phyloP scores from a whole-genome alignment of 2,113 vertebrate genomes.

The Meleagris gallopavo region DNA sequence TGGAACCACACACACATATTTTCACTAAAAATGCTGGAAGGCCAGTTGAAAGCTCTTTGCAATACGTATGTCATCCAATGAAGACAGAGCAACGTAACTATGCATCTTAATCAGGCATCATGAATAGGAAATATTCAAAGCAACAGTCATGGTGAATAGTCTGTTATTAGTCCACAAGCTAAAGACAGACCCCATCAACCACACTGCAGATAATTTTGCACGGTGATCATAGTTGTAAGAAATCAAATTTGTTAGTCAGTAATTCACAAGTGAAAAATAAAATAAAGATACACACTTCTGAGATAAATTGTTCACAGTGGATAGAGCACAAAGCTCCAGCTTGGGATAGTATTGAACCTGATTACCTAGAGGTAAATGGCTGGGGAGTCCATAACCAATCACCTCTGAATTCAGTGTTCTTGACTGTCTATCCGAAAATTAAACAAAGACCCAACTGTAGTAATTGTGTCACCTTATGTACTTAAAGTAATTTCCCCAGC shows the following conservation, averaged over 20 bases:
- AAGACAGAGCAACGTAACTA: constrained; percentile 38
- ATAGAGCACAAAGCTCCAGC: not conserved
- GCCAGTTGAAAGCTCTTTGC: constrained; percentile 36
- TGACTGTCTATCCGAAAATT: constrained; percentile 66
- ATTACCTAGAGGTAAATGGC: constrained; percentile 45
- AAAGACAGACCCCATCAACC: not conserved
- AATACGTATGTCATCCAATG: constrained; percentile 38
- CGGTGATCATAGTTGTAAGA: not conserved
- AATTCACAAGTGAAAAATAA: not conserved
- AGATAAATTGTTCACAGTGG: not conserved
- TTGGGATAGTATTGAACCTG: not conserved
- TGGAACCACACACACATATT: constrained; percentile 24
- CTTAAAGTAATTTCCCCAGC: constrained; percentile 64
- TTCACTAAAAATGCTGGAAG: constrained; percentile 49
- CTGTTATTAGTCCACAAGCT: not conserved
- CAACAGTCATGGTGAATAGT: constrained; percentile 29
- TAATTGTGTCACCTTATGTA: constrained; percentile 67
- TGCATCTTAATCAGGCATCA: constrained; percentile 49
- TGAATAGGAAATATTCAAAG: constrained; percentile 57
- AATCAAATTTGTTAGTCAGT: not conserved
- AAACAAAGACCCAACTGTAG: constrained; percentile 58
- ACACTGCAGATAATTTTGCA: not conserved
- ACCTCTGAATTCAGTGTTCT: constrained; percentile 35
- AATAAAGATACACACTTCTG: not conserved
- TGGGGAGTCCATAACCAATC: constrained; percentile 51